Base-by-base conservation (phyloP, 2,797 vertebrate species). In the Argyrosomus regius region DNA sequence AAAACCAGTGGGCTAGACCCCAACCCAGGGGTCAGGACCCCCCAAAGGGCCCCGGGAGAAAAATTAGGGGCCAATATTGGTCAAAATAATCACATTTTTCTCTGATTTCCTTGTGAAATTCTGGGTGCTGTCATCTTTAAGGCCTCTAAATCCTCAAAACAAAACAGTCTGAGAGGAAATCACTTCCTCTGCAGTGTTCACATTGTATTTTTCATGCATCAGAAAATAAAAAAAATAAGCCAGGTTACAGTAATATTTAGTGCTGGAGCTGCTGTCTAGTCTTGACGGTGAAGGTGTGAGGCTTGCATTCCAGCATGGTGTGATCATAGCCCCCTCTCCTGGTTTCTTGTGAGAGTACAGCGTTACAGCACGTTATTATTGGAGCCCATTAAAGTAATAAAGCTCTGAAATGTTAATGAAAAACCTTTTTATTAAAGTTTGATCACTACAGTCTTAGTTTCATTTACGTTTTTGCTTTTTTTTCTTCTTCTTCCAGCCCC, bases 311-410 rank as follows among this genome's bases (percentile, higher is more conserved):
- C 14, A 79, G 43, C 45, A 65, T n/a, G 13, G 72, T 83, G 83
- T 84, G 86, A 58, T 56, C 60, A 82, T 77, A 90, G 80, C 94
- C 20, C 95, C 94, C 93, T 94, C 95, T 95, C 69, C 85, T 95
- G 95, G 94, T 69, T 18, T 71, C 35, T 49, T 52, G 12, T 64
- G 70, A 75, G 24, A 88, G 11, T 48, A 75, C 77, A 85, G 0
- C 17, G 18, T 50, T n/a, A 11, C n/a, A 20, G 13, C 20, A 31
- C 24, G 28, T 35, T 10, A 24, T 35, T 11, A 56, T 56, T 35
- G 12, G 18, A 58, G 16, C 41, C 20, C 49, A 72, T 14, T 35
- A 24, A 67, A 57, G 24, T 58, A 62, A 61, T 11, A 65, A 17
- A 60, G 8, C 35, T 72, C 11, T 35, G 11, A 66, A 58, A 35